Evolutionary conservation across 2,888 invertebrate genomes (phyloP).

Genomic region (Magallana nippona): DNA sequence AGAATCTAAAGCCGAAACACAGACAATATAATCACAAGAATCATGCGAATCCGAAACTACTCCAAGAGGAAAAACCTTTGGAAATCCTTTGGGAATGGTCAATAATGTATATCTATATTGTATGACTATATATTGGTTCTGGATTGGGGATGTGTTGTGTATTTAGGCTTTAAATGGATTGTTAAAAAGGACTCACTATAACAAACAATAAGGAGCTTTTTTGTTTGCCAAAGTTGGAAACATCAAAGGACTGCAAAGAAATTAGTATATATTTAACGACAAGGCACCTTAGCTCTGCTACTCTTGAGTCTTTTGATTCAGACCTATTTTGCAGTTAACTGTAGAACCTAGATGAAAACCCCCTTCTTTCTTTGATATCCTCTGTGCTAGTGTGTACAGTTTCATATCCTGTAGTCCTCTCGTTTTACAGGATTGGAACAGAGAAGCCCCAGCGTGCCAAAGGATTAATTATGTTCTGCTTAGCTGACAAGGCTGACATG

Average conservation of each 20-base stretch:
- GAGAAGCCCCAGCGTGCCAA: constrained; percentile 30
- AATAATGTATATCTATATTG: constrained; percentile 22
- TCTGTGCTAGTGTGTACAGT: constrained; percentile 7
- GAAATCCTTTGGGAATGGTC: constrained; percentile 31
- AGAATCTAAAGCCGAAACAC: not conserved
- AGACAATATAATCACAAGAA: constrained; percentile 29
- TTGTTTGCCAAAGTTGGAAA: not conserved
- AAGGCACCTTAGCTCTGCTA: not conserved
- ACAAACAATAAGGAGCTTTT: not conserved
- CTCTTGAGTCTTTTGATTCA: not conserved
- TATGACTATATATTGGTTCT: not conserved
- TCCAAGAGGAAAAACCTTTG: not conserved
- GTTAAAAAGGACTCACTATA: not conserved
- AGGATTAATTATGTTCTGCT: constrained; percentile 35
- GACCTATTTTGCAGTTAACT: not conserved
- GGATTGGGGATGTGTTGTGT: not conserved
- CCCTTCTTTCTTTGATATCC: not conserved
- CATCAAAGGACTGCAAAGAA: constrained; percentile 6
- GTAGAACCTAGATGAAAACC: not conserved
- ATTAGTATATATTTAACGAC: not conserved
- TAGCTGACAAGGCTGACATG: constrained; percentile 24
- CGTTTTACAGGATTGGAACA: constrained; percentile 6
- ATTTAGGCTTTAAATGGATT: not conserved
- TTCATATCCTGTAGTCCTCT: constrained; percentile 10
- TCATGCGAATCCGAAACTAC: not conserved